Conservation (phyloP, 2,113 vertebrate species). For the Trachemys scripta region DNA sequence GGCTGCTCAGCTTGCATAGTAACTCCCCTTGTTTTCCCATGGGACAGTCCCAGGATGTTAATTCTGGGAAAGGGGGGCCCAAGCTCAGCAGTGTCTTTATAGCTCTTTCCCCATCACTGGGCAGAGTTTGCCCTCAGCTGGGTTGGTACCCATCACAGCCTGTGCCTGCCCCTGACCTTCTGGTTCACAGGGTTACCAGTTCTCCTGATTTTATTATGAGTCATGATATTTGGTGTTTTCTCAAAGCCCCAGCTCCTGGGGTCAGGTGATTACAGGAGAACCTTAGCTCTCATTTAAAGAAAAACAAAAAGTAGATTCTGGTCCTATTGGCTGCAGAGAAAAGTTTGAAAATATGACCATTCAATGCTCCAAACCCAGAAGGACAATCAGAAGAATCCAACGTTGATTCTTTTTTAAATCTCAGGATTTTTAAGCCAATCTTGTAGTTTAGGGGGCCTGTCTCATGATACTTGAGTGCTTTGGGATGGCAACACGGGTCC, state of each 20-base stretch:
- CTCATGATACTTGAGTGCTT: not conserved
- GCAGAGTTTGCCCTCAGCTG: not conserved
- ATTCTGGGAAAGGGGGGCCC: not conserved
- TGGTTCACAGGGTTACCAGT: not conserved
- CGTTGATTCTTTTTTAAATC: not conserved
- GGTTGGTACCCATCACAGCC: not conserved
- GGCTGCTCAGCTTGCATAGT: not conserved
- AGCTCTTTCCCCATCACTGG: not conserved
- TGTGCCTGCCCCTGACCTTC: not conserved
- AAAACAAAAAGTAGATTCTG: not conserved
- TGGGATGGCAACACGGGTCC: not conserved
- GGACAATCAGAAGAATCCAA: not conserved
- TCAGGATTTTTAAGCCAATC: not conserved
- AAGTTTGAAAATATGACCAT: not conserved
- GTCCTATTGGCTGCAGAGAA: not conserved
- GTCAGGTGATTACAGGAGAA: not conserved
- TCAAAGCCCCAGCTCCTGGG: not conserved
- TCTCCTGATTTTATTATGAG: not conserved
- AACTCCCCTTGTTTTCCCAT: not conserved
- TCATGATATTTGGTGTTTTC: not conserved
- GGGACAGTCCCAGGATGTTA: not conserved
- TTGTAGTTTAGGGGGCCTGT: not conserved
- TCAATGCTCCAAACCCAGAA: not conserved
- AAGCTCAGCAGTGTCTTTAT: not conserved
- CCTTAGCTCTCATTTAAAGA: not conserved